Percentiles rank a stretch among this genome's conserved stretches.
Conservation (phyloP, 2,113 vertebrate species). For the Carlito syrichta region DNA sequence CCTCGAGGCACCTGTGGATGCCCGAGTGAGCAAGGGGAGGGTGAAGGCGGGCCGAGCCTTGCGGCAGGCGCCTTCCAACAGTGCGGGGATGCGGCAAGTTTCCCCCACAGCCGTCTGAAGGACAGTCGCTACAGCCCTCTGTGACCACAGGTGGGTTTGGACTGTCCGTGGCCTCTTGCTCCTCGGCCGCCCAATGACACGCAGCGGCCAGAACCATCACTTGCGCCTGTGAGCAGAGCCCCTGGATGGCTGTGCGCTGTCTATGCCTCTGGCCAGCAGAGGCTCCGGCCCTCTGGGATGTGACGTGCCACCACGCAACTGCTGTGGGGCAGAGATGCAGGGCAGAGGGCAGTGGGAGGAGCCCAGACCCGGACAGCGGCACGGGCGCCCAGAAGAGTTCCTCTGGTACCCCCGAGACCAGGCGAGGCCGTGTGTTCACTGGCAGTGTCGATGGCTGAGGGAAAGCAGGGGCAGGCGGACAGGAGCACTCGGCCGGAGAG, state of each 20-base stretch:
- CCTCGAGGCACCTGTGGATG: not conserved
- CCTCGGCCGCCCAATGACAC: not conserved
- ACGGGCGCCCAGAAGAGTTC: not conserved
- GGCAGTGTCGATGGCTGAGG: not conserved
- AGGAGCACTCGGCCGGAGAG: not conserved
- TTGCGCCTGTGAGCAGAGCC: not conserved
- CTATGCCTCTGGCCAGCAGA: accelerated
- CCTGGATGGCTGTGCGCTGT: accelerated
- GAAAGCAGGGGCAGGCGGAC: accelerated
- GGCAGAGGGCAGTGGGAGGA: not conserved
- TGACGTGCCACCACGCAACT: not conserved
- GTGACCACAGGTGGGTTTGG: not conserved
- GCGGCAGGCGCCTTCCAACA: too few relatives aligned
- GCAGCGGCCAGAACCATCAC: not conserved
- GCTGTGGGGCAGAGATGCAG: not conserved
- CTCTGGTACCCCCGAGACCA: not conserved
- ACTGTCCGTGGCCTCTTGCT: not conserved
- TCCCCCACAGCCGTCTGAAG: not conserved
- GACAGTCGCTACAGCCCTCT: not conserved
- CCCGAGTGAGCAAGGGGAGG: not conserved
- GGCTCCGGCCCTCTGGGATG: not conserved
- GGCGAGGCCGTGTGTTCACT: accelerated
- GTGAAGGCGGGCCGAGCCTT: not conserved
- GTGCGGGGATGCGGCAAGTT: too few relatives aligned
- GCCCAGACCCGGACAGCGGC: not conserved